These are phyloP conservation scores for Salvator merianae DNA, from an alignment of 2,113 vertebrate species.

Conservation along the genomic window DNA sequence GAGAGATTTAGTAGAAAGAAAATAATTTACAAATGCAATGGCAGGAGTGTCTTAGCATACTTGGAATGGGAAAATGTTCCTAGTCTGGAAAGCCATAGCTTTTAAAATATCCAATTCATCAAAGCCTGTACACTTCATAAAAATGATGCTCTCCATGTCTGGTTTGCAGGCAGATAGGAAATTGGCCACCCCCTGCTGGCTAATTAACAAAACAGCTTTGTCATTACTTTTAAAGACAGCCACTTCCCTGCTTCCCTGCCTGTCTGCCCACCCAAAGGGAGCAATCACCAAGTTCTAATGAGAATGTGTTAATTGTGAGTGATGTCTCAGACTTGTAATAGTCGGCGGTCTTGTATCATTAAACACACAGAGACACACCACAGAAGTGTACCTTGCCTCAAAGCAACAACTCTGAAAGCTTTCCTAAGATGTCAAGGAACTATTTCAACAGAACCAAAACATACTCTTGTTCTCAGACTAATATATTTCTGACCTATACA, in stretches of 20 bases:
- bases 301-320: constrained; percentile 47
- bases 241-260: background rate
- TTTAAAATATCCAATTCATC: background rate
- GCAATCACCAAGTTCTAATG: constrained; percentile 46
- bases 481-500: background rate
- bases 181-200: background rate
- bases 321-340: constrained; percentile 29
- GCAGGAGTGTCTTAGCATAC: background rate
- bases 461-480: constrained; percentile 33
- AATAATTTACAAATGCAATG: constrained; percentile 21
- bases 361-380: background rate
- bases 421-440: constrained; percentile 31
- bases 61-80: constrained; percentile 28
- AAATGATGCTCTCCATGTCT: constrained; percentile 5
- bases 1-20: background rate
- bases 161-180: constrained; percentile 37
- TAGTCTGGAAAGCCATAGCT: background rate
- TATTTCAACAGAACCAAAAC: constrained; percentile 37
- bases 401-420: constrained; percentile 26
- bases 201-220: constrained; percentile 42
- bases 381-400: background rate
- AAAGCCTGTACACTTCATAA: background rate
- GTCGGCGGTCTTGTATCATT: constrained; percentile 7
- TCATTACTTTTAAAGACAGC: constrained; percentile 40
- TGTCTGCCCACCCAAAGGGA: constrained; percentile 1